Percentiles rank a stretch among this genome's conserved stretches.
These are phyloP conservation scores for Yasuhikotakia modesta DNA, from an alignment of 2,797 vertebrate genomes.

Conservation along the genomic window DNA sequence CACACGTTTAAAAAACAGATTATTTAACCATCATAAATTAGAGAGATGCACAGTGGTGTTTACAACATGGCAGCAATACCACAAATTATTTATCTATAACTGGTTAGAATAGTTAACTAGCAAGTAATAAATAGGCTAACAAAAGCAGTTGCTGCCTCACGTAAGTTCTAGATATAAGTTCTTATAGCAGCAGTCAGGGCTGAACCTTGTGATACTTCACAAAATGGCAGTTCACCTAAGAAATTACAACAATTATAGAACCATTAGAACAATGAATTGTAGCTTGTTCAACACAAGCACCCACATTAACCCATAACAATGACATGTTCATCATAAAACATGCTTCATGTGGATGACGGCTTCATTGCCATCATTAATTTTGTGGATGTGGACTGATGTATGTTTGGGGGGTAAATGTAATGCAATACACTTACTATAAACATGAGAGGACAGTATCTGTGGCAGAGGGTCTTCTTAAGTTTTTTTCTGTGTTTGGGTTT, in stretches of 20 bases:
- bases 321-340: not conserved
- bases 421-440: no score
- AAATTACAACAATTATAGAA: slow-evolving; percentile 47
- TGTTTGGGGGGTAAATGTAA: no score
- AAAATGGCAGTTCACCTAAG: slow-evolving; percentile 10
- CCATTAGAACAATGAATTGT: no score
- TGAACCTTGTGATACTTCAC: slow-evolving; percentile 28
- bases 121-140: slow-evolving; percentile 46
- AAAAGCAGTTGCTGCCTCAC: slow-evolving; percentile 24
- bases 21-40: not conserved
- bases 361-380: no score
- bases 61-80: slow-evolving; percentile 37
- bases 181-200: slow-evolving; percentile 33
- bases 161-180: slow-evolving; percentile 32
- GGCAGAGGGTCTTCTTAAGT: no score
- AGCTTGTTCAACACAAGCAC: slow-evolving; percentile 12
- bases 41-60: slow-evolving; percentile 2
- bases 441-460: no score
- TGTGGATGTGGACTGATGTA: no score
- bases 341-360: no score
- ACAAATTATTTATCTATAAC: slow-evolving; percentile 50
- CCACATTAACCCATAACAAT: not conserved
- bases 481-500: no score
- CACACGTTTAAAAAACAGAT: slow-evolving; percentile 7
- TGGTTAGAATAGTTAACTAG: not conserved